Conservation (phyloP, 2,113 vertebrate genomes). For the Indri indri region DNA sequence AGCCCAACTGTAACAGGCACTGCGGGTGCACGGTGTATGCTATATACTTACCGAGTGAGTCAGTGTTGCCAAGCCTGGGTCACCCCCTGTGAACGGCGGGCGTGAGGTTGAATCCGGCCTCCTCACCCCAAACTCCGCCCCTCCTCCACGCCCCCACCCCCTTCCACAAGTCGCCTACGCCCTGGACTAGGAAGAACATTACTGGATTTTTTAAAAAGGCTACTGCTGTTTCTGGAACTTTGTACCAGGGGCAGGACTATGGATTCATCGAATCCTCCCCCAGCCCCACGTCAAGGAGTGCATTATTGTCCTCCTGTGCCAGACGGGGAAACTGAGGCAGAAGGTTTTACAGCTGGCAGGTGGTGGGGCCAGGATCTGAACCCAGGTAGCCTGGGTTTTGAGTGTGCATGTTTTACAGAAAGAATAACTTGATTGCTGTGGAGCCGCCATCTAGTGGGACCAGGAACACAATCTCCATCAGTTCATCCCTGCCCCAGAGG, state of each 20-base stretch:
- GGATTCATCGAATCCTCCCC: no score
- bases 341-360: no score
- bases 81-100: not conserved
- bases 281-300: not conserved
- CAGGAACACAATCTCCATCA: not conserved
- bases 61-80: not conserved
- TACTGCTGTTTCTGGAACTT: not conserved
- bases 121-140: not conserved
- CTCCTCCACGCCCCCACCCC: not conserved
- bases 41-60: not conserved
- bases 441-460: no score
- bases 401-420: not conserved
- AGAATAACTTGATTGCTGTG: not conserved
- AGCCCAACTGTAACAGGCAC: not conserved
- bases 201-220: not conserved
- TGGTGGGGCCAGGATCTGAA: not conserved
- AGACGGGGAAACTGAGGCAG: not conserved
- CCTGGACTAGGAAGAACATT: not conserved
- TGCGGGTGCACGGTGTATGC: not conserved
- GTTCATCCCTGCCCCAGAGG: not conserved
- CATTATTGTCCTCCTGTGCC: accelerated
- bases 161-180: not conserved
- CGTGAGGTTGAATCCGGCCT: not conserved
- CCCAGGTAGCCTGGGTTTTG: not conserved
- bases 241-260: not conserved